Evolutionary conservation across 2,888 invertebrate species (phyloP).

Genomic region (Coremacera marginata): DNA sequence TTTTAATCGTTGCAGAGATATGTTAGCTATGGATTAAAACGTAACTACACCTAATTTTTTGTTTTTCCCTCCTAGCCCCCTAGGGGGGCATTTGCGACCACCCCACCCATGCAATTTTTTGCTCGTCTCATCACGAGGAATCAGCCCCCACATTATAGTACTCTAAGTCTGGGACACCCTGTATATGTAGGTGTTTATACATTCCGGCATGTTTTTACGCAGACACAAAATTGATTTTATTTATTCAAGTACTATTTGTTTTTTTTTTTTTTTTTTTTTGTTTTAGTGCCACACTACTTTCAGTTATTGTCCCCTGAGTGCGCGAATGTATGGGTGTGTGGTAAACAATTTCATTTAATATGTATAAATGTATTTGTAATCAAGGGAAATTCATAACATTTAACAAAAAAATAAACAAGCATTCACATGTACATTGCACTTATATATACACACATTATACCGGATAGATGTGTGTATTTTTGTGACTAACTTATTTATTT

Average conservation of each 20-base stretch:
- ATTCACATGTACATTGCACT: slow-evolving; percentile 25
- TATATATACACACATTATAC: no score
- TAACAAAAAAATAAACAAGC: slow-evolving; percentile 14
- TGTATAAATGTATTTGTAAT: slow-evolving; percentile 38
- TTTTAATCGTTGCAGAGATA: no score
- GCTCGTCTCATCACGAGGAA: no score
- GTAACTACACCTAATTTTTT: no score
- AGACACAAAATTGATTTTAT: slow-evolving; percentile 41
- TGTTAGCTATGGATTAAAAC: no score
- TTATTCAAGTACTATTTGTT: slow-evolving; percentile 35
- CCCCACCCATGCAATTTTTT: no score
- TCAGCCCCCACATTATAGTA: no score
- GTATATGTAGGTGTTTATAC: not conserved
- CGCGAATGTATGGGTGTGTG: slow-evolving; percentile 16
- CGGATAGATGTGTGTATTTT: not conserved
- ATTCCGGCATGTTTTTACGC: not conserved
- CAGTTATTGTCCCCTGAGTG: not conserved
- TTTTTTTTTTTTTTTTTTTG: not conserved
- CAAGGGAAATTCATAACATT: slow-evolving; percentile 39
- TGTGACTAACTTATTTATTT: slow-evolving; percentile 25
- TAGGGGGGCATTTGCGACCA: no score
- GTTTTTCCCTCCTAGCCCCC: no score
- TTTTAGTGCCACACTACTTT: not conserved
- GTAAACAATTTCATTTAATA: slow-evolving; percentile 36
- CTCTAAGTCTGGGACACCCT: no score